Conservation (phyloP, 1,140 invertebrate species). For the Zaprionus lachaisei region DNA sequence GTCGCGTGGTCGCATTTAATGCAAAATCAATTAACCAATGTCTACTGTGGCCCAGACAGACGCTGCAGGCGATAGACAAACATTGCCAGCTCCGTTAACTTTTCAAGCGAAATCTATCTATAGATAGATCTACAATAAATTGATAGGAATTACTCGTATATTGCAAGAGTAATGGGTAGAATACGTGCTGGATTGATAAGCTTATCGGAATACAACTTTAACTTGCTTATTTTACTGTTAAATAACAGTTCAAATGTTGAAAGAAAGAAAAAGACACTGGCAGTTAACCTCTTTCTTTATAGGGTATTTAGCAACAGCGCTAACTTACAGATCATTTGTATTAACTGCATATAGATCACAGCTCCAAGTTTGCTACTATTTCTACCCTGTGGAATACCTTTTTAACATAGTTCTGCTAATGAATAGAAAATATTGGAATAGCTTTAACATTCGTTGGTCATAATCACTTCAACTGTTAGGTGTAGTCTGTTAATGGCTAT, state of each 20-base stretch:
- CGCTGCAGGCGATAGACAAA: slow-evolving; percentile 21
- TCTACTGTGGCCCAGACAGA: slow-evolving; percentile 31
- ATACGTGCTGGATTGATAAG: neutral
- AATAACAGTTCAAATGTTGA: neutral
- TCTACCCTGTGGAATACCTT: neutral
- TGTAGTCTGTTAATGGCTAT: too few species aligned
- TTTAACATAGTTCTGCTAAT: too few species aligned
- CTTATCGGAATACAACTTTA: neutral
- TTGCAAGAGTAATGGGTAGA: neutral
- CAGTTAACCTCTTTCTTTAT: neutral
- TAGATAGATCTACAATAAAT: neutral
- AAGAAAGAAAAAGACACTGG: neutral
- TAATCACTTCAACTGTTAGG: too few species aligned
- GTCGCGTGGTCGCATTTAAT: slow-evolving; percentile 13
- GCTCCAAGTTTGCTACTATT: neutral
- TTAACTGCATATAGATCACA: neutral
- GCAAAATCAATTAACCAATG: slow-evolving; percentile 41
- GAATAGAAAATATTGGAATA: too few species aligned
- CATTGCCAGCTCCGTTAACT: slow-evolving; percentile 26
- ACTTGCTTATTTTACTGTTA: neutral
- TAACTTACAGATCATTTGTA: neutral
- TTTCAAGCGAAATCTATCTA: slow-evolving; percentile 15
- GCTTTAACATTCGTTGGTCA: too few species aligned
- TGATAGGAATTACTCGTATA: neutral
- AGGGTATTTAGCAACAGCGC: neutral